These are phyloP conservation scores for Drosophila affinis DNA, from an alignment of 2,888 invertebrate genomes.

Conservation along the genomic window DNA sequence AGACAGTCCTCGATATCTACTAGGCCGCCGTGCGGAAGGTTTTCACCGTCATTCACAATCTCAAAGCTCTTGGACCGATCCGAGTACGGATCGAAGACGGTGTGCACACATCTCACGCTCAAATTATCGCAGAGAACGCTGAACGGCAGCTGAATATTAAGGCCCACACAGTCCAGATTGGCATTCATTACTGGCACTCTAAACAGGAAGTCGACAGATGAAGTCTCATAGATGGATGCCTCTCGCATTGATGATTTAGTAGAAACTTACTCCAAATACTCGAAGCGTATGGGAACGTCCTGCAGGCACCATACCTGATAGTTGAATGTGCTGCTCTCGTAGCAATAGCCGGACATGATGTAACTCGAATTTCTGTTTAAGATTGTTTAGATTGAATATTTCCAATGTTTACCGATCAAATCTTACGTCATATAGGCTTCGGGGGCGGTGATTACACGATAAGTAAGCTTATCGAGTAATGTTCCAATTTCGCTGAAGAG, in stretches of 20 bases:
- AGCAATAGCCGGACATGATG: slow-evolving; percentile 62
- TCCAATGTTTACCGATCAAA: not conserved
- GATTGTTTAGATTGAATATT: too few relatives aligned
- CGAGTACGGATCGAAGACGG: slow-evolving; percentile 78
- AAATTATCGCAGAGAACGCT: slow-evolving; percentile 72
- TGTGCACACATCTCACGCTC: slow-evolving; percentile 73
- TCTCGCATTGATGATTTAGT: not conserved
- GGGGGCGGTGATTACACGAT: slow-evolving; percentile 51
- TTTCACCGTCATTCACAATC: slow-evolving; percentile 11
- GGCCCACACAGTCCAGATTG: slow-evolving; percentile 54
- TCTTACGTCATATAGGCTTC: slow-evolving; percentile 57
- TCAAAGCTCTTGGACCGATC: slow-evolving; percentile 61
- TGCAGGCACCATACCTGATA: slow-evolving; percentile 78
- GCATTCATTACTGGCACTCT: slow-evolving; percentile 68
- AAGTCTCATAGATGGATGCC: too few relatives aligned
- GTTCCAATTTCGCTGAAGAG: slow-evolving; percentile 48
- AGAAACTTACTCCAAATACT: slow-evolving; percentile 63
- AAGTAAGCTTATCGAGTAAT: slow-evolving; percentile 55
- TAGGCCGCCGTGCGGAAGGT: slow-evolving; percentile 50
- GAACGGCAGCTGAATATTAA: slow-evolving; percentile 66
- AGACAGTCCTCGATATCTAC: slow-evolving; percentile 65
- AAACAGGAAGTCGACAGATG: too few relatives aligned
- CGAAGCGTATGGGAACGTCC: slow-evolving; percentile 73
- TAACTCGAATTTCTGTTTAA: slow-evolving; percentile 54
- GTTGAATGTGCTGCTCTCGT: slow-evolving; percentile 56